These are phyloP conservation scores for Salvelinus sp. DNA, from an alignment of 2,113 vertebrate species.

Conservation along the genomic window DNA sequence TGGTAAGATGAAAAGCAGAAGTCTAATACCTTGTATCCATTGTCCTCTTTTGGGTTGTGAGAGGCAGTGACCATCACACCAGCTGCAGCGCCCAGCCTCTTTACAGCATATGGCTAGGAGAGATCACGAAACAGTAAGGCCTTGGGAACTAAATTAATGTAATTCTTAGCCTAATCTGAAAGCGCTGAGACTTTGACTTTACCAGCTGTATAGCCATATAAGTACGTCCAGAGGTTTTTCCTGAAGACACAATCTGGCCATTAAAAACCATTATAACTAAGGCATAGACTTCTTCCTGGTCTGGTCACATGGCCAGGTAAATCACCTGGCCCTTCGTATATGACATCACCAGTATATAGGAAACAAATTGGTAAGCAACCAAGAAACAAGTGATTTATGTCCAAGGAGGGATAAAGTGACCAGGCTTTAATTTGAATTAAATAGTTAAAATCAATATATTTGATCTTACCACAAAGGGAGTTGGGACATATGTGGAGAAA, in stretches of 20 bases:
- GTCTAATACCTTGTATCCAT: conserved; percentile 90
- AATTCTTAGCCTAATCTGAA: background rate
- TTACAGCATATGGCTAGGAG: conserved; percentile 87
- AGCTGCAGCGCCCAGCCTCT: conserved; percentile 82
- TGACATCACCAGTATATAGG: background rate
- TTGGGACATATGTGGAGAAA: conserved; percentile 90
- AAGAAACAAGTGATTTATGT: background rate
- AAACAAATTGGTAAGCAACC: background rate
- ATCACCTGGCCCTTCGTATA: background rate
- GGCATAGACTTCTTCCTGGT: too few relatives aligned
- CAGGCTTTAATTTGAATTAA: background rate
- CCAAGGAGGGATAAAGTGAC: too few relatives aligned
- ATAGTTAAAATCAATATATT: background rate
- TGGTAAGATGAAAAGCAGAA: background rate
- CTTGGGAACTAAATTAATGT: background rate
- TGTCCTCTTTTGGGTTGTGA: conserved; percentile 95
- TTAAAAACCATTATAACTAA: too few relatives aligned
- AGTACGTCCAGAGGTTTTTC: too few relatives aligned
- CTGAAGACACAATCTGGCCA: too few relatives aligned
- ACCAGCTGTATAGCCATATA: background rate
- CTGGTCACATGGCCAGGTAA: too few relatives aligned
- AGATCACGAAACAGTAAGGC: conserved; percentile 1
- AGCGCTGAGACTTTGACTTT: background rate
- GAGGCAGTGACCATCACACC: conserved; percentile 97
- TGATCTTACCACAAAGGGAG: conserved; percentile 90